These are phyloP conservation scores for Typhlomys cinereus DNA, from an alignment of 2,113 vertebrate species.

Conservation along the genomic window DNA sequence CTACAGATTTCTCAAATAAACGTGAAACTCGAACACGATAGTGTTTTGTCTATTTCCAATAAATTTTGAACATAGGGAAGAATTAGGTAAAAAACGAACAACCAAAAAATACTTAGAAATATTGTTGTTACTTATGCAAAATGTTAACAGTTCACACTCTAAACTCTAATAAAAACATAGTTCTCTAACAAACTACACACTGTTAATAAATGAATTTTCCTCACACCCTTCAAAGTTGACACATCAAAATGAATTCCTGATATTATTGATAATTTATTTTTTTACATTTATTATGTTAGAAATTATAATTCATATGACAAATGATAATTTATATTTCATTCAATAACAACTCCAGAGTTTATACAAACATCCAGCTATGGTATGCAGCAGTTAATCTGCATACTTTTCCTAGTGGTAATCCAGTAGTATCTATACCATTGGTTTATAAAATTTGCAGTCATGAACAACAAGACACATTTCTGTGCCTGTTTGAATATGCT, in stretches of 20 bases:
- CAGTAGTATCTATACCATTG: neutral
- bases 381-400: neutral
- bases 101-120: neutral
- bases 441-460: neutral
- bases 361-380: neutral
- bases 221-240: neutral
- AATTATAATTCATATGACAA: neutral
- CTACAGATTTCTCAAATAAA: no score
- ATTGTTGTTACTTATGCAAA: neutral
- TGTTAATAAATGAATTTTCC: neutral
- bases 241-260: neutral
- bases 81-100: neutral
- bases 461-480: neutral
- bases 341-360: neutral
- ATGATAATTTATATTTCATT: neutral
- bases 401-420: neutral
- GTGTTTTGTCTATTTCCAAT: neutral
- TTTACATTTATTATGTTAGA: neutral
- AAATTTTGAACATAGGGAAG: neutral
- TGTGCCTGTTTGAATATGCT: neutral
- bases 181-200: neutral
- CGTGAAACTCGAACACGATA: no score
- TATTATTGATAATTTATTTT: neutral
- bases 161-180: neutral
- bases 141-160: neutral